Conservation (phyloP, 2,888 invertebrate genomes). For the Campaea margaritaria region DNA sequence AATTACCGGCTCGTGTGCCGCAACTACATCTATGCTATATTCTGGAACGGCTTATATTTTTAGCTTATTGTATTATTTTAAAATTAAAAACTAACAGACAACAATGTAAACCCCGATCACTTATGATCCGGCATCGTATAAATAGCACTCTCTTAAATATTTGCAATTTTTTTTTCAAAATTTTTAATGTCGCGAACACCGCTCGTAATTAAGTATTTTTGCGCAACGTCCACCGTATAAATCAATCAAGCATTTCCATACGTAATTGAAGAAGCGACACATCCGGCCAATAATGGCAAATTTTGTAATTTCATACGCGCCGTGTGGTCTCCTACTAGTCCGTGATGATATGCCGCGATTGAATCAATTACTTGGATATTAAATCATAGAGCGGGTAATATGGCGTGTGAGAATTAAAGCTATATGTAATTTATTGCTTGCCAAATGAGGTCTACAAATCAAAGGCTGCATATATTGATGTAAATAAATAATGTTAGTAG, state of each 20-base stretch:
- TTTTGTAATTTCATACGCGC: slow-evolving; percentile 21
- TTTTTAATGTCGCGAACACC: too few species aligned
- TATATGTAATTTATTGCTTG: slow-evolving; percentile 7
- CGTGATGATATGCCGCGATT: slow-evolving; percentile 31
- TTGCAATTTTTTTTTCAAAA: too few species aligned
- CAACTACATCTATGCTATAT: background rate
- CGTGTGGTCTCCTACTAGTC: slow-evolving; percentile 28
- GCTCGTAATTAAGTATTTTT: slow-evolving; percentile 23
- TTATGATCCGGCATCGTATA: too few species aligned
- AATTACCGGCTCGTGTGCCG: slow-evolving; percentile 7
- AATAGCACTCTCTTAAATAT: too few species aligned
- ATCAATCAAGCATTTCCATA: slow-evolving; percentile 30
- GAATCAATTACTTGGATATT: slow-evolving; percentile 35
- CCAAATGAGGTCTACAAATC: slow-evolving; percentile 10
- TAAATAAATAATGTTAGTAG: background rate
- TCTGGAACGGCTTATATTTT: background rate
- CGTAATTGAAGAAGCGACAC: slow-evolving; percentile 35
- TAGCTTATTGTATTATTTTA: background rate
- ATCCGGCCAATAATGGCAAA: slow-evolving; percentile 21
- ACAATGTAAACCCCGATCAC: too few species aligned
- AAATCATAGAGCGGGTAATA: slow-evolving; percentile 26
- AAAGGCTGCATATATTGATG: slow-evolving; percentile 4
- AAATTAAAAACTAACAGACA: too few species aligned
- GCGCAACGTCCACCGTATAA: slow-evolving; percentile 30
- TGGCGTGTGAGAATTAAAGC: slow-evolving; percentile 6